These are phyloP conservation scores for Lasius fuliginosus DNA, from an alignment of 2,888 invertebrate genomes.

Conservation along the genomic window DNA sequence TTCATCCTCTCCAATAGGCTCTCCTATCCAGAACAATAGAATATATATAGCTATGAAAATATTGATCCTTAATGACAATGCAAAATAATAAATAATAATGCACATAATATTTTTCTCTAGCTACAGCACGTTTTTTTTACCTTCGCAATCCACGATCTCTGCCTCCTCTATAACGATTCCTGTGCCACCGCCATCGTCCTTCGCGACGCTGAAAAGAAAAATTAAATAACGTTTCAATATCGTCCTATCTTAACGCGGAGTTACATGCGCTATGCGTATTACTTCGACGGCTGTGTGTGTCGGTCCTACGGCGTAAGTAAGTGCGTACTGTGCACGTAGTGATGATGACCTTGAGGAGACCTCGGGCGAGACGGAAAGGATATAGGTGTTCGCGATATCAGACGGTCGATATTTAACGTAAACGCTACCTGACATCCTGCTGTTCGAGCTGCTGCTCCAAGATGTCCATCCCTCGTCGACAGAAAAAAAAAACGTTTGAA, in stretches of 20 bases:
- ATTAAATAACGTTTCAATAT: slow-evolving; percentile 61
- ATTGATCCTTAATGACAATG: background rate
- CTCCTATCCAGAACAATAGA: slow-evolving; percentile 71
- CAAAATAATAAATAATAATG: no score
- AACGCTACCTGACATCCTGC: slow-evolving; percentile 84
- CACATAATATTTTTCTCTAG: no score
- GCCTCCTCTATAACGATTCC: slow-evolving; percentile 85
- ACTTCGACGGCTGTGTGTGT: slow-evolving; percentile 70
- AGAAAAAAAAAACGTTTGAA: slow-evolving; percentile 84
- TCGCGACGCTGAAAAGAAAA: slow-evolving; percentile 78
- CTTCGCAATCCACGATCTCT: slow-evolving; percentile 85
- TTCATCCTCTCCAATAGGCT: slow-evolving; percentile 83
- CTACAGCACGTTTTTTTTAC: slow-evolving; percentile 65
- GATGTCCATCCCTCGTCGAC: slow-evolving; percentile 83
- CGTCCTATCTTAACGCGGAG: slow-evolving; percentile 49
- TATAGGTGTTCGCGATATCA: slow-evolving; percentile 70
- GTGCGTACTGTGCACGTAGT: slow-evolving; percentile 79
- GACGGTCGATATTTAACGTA: slow-evolving; percentile 72
- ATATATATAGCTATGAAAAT: background rate
- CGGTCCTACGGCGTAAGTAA: slow-evolving; percentile 74
- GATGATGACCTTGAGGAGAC: slow-evolving; percentile 83
- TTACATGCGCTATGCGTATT: slow-evolving; percentile 73
- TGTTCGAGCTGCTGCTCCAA: slow-evolving; percentile 85
- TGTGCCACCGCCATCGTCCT: slow-evolving; percentile 79
- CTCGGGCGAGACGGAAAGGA: slow-evolving; percentile 73